Base-by-base conservation (phyloP, 2,113 vertebrate genomes). In the Siniperca knerii region DNA sequence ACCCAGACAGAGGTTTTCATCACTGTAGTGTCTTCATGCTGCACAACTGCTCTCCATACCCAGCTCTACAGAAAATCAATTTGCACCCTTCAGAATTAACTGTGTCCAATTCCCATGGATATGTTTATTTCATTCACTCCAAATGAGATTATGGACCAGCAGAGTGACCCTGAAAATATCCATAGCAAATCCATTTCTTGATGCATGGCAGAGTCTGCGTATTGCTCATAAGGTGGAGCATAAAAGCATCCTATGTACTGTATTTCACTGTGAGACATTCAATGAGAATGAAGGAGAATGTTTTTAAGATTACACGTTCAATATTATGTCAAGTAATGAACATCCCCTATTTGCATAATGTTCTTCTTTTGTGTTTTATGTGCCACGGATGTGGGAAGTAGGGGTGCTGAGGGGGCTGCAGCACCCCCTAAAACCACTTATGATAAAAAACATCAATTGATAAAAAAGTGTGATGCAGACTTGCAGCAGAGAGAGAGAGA, bases 91-190 rank as follows among this genome's bases (percentile, higher is more conserved):
- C 64, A 84, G 74, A 93, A 93, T 92, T 85, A 94, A 92, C 91
- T 91, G 92, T 89, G 87, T 91, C 92, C 90, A 94, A 92, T 94
- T 90, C 82, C 88, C 84, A 80, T 48, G 82, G 86, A 96, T 92
- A 92, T 93, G 93, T 94, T 95, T 93, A 92, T 92, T 95, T 93
- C 90, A 93, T 93, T 94, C 81, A 85, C 82, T 89, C 83, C 80
- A 92, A 95, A 95, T 93, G 85, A 93, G 92, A 94, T 95, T 95
- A 93, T 81, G 82, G 89, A 84, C 85, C 88, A 87, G 86, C 87
- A 74, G 87, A 93, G 84, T 94, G 92, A 94, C 92, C 92, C 90
- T 90, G 84, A 91, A 93, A 92, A 92, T 90, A 90, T 81, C 92
- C 89, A 50, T 73, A 42, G 73, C 83, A 66, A 93, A 95, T 95